These are phyloP conservation scores for Butorides virescens DNA, from an alignment of 2,113 vertebrate species.

Conservation along the genomic window DNA sequence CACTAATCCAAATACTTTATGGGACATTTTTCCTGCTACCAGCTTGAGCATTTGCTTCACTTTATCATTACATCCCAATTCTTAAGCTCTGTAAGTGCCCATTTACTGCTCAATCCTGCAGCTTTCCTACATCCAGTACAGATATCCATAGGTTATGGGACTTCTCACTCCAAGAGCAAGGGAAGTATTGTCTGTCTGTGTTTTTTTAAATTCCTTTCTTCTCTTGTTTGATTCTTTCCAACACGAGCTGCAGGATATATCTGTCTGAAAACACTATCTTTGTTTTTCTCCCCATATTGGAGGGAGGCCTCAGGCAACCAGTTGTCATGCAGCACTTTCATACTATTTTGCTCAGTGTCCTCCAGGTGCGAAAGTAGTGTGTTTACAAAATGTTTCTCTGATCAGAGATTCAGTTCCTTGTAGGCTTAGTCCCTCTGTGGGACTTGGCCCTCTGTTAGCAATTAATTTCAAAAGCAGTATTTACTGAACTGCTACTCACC, in stretches of 20 bases:
- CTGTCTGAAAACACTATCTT: not conserved
- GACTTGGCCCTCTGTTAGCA: not conserved
- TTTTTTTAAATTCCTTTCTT: not conserved
- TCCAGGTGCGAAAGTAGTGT: not conserved
- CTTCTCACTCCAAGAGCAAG: not conserved
- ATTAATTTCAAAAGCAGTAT: not conserved
- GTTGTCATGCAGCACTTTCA: not conserved
- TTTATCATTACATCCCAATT: not conserved
- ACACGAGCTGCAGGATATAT: not conserved
- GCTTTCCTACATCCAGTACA: not conserved
- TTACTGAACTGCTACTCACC: not conserved
- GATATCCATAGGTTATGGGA: not conserved
- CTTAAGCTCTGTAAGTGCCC: not conserved
- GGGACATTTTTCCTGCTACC: not conserved
- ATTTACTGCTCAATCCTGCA: not conserved
- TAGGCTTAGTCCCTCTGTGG: not conserved
- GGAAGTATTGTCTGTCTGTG: not conserved
- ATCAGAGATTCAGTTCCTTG: not conserved
- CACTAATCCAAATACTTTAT: not conserved
- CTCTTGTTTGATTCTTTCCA: not conserved
- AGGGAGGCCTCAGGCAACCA: not conserved
- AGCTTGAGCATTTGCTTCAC: not conserved
- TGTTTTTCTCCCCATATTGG: not conserved
- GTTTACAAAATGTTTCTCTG: not conserved
- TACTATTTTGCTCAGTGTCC: not conserved